A percentile compares a stretch with the other conserved stretches of the same genome.
Evolutionary conservation across 2,888 invertebrate species (phyloP).

Genomic region (Tetanocera ferruginea): DNA sequence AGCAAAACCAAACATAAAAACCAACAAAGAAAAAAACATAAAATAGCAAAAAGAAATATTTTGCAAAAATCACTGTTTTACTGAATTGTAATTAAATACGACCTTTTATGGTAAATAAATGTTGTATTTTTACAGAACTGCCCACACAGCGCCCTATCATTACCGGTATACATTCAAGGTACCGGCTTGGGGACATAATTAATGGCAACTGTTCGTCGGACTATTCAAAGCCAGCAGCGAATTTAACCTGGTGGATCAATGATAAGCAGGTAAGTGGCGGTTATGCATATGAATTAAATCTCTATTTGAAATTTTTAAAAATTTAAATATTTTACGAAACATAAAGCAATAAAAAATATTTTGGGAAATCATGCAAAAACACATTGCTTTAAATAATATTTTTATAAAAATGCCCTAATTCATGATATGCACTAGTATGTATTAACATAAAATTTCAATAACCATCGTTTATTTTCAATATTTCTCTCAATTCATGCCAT

Average conservation of each 20-base stretch:
- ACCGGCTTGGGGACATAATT: conserved; percentile 71
- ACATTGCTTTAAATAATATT: not conserved
- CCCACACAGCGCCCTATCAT: conserved; percentile 72
- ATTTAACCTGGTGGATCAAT: conserved; percentile 74
- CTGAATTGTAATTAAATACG: not conserved
- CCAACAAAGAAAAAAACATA: not conserved
- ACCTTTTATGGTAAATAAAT: not conserved
- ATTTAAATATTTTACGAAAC: no score
- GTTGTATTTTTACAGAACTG: conserved; percentile 67
- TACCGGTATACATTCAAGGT: conserved; percentile 72
- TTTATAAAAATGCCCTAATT: not conserved
- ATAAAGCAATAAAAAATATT: no score
- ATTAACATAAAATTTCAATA: conserved; percentile 47
- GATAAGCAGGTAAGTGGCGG: conserved; percentile 66
- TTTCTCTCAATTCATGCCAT: conserved; percentile 41
- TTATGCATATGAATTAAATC: no score
- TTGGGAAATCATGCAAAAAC: no score
- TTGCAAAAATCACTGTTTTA: not conserved
- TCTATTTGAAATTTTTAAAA: no score
- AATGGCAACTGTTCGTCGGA: conserved; percentile 73
- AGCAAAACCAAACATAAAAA: not conserved
- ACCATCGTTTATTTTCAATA: conserved; percentile 51
- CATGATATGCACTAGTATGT: not conserved
- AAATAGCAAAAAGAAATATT: not conserved
- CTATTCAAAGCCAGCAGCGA: conserved; percentile 73